Evolutionary conservation across 2,113 vertebrate species (phyloP).

Genomic region (Ailurus styani): DNA sequence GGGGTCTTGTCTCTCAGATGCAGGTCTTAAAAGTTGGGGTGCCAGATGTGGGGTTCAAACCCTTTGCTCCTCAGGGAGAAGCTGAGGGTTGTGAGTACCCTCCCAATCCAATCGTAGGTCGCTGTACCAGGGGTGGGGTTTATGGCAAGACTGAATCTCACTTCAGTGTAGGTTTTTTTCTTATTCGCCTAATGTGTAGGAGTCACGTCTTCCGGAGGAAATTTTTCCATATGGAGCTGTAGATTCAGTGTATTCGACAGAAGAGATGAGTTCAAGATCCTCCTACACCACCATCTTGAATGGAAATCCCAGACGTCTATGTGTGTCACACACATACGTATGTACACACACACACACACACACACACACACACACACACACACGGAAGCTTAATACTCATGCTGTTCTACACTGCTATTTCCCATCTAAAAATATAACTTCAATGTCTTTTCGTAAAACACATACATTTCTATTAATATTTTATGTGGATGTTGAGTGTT

Average conservation of each 20-base stretch:
- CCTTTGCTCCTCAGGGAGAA: neutral
- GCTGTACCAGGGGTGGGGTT: neutral
- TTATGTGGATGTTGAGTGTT: neutral
- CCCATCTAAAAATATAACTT: neutral
- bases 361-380: too few species aligned
- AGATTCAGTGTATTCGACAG: neutral
- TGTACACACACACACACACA: neutral
- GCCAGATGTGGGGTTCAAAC: neutral
- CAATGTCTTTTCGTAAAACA: neutral
- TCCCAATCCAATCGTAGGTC: neutral
- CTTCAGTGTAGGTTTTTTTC: neutral
- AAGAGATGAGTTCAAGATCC: neutral
- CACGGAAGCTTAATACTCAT: neutral
- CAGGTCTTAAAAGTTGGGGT: neutral
- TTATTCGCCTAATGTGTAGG: neutral
- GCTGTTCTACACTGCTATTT: neutral
- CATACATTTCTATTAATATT: neutral
- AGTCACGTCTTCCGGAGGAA: neutral
- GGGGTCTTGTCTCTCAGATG: neutral
- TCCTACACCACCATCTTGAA: neutral
- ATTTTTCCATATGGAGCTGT: neutral
- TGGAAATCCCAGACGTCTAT: neutral
- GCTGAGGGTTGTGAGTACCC: neutral
- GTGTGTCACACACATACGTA: too few species aligned
- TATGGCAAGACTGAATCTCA: neutral